Evolutionary conservation across 2,113 vertebrate genomes (phyloP).

Genomic region (Abramis brama): DNA sequence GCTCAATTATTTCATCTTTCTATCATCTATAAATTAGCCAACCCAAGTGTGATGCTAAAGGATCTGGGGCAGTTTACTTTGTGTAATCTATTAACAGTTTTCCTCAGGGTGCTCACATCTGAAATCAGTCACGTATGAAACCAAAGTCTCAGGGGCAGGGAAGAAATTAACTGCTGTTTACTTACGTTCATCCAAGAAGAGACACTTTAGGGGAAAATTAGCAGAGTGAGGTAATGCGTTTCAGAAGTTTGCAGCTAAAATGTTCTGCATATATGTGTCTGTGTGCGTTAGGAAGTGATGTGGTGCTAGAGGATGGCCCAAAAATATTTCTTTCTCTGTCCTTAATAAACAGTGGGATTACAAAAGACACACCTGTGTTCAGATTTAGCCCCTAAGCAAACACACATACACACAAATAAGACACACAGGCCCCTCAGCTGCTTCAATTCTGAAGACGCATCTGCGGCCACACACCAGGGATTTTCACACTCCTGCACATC

Average conservation of each 20-base stretch:
- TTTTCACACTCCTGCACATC: conserved; percentile 27
- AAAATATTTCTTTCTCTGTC: conserved; percentile 3
- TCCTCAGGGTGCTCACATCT: neutral
- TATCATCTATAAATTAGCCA: neutral
- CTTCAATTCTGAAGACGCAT: conserved; percentile 23
- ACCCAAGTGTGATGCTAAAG: neutral
- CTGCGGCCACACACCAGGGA: conserved; percentile 36
- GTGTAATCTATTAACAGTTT: conserved; percentile 18
- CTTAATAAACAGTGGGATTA: conserved; percentile 1
- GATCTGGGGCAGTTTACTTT: neutral
- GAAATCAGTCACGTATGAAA: conserved; percentile 31
- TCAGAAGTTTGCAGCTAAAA: conserved; percentile 15
- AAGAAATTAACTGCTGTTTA: conserved; percentile 27
- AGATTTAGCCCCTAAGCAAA: conserved; percentile 43
- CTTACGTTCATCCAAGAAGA: neutral
- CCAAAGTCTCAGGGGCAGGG: neutral
- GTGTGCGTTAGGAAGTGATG: neutral
- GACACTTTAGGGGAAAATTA: conserved; percentile 15
- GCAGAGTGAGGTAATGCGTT: neutral
- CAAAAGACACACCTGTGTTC: conserved; percentile 35
- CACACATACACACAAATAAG: conserved; percentile 39
- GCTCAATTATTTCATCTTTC: no score
- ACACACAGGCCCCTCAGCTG: conserved; percentile 28
- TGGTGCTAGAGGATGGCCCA: neutral
- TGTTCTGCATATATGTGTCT: conserved; percentile 11